Evolutionary conservation across 92 coral and sea anemone genomes (phyloP).

Genomic region (Siderastrea radians): DNA sequence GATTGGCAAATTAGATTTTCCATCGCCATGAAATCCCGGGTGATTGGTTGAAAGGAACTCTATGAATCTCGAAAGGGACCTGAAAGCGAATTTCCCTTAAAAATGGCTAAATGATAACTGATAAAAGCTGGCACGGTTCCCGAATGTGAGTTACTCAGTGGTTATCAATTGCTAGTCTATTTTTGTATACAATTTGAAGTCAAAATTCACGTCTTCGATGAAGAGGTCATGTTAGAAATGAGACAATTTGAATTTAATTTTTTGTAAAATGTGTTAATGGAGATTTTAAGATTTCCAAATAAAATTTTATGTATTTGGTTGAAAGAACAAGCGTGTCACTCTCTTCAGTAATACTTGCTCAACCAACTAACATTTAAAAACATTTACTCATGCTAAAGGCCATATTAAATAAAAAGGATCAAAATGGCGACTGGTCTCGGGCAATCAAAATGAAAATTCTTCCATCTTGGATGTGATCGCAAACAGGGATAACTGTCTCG

Average conservation of each 20-base stretch:
- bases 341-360: not conserved
- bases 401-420: not conserved
- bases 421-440: not conserved
- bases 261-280: slow-evolving; percentile 25
- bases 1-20: not conserved
- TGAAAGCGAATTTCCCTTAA: not conserved
- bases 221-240: not conserved
- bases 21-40: no score
- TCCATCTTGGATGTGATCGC: not conserved
- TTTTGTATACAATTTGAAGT: slow-evolving; percentile 21
- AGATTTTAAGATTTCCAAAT: slow-evolving; percentile 3
- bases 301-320: slow-evolving; percentile 14
- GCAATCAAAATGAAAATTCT: no score
- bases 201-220: not conserved
- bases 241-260: not conserved
- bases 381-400: not conserved
- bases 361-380: not conserved
- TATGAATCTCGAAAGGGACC: no score
- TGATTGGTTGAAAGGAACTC: no score
- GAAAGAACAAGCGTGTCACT: not conserved
- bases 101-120: no score
- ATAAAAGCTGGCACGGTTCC: not conserved
- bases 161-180: not conserved
- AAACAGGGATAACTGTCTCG: no score
- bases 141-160: not conserved